Conservation (phyloP, 64 coral and sea anemone species). For the Stichodactyla mertensii region DNA sequence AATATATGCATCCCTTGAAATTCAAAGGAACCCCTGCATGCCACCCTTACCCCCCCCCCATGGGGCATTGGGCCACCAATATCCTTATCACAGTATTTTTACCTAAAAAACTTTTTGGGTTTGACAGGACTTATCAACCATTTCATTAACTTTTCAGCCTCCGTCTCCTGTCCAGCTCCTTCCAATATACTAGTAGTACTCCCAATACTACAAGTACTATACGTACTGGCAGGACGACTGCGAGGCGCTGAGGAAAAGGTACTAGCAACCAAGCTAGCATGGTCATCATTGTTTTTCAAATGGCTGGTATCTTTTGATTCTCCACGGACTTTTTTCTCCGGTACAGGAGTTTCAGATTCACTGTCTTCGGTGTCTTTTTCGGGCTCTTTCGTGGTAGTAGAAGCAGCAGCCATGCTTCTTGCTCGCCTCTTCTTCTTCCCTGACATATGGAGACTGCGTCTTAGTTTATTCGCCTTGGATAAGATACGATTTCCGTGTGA, state of each 20-base stretch:
- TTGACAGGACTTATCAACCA: conserved; percentile 96
- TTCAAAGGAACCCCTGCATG: too few relatives aligned
- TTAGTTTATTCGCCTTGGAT: conserved; percentile 70
- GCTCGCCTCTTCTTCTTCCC: conserved; percentile 61
- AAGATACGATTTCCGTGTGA: conserved; percentile 41
- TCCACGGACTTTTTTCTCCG: neutral
- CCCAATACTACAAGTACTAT: conserved; percentile 35
- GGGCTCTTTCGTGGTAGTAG: neutral
- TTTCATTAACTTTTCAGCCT: conserved; percentile 74
- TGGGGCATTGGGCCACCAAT: neutral
- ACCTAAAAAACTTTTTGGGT: conserved; percentile 96
- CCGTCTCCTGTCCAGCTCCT: conserved; percentile 43
- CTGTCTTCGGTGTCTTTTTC: conserved; percentile 12
- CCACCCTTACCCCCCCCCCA: too few relatives aligned
- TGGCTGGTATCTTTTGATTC: conserved; percentile 1
- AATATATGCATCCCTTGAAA: neutral
- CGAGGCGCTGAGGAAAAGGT: neutral
- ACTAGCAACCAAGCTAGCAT: neutral
- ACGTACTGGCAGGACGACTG: conserved; percentile 43
- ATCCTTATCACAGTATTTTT: neutral
- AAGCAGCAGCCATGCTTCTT: conserved; percentile 20
- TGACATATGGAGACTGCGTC: conserved; percentile 73
- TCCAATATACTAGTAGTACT: conserved; percentile 25
- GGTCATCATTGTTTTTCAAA: neutral
- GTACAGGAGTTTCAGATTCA: neutral